Conservation (phyloP, 2,797 vertebrate species). For the Peromyscus aztecus region DNA sequence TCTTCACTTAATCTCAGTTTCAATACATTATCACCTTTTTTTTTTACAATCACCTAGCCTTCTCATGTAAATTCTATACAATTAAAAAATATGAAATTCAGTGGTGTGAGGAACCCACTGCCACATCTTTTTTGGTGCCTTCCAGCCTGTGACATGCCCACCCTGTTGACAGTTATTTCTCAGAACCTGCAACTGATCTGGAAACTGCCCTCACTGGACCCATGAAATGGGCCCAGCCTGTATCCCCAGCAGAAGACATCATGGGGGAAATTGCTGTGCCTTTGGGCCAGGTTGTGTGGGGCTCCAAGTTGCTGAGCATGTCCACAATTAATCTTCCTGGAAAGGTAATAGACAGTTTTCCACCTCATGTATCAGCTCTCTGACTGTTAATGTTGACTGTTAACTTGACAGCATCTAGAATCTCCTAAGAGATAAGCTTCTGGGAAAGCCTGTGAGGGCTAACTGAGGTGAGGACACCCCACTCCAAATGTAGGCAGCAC, state of each 20-base stretch:
- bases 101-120: background rate
- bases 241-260: background rate
- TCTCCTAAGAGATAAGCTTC: background rate
- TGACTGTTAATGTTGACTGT: background rate
- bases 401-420: background rate
- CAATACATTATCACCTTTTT: background rate
- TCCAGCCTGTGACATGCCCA: background rate
- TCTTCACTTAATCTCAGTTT: conserved; percentile 33
- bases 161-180: background rate
- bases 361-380: conserved; percentile 89
- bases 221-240: background rate
- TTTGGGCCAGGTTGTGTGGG: background rate
- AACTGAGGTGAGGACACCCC: background rate
- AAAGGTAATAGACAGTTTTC: conserved; percentile 93
- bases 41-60: background rate
- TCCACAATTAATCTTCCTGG: conserved; percentile 94
- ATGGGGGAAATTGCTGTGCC: background rate
- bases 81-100: background rate
- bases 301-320: background rate
- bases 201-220: background rate
- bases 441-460: background rate
- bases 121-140: background rate
- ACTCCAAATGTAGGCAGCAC: background rate
- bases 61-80: conserved; percentile 48
- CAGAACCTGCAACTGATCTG: background rate